These are phyloP conservation scores for Cyclina sinensis DNA, from an alignment of 1,140 invertebrate species.

Conservation along the genomic window DNA sequence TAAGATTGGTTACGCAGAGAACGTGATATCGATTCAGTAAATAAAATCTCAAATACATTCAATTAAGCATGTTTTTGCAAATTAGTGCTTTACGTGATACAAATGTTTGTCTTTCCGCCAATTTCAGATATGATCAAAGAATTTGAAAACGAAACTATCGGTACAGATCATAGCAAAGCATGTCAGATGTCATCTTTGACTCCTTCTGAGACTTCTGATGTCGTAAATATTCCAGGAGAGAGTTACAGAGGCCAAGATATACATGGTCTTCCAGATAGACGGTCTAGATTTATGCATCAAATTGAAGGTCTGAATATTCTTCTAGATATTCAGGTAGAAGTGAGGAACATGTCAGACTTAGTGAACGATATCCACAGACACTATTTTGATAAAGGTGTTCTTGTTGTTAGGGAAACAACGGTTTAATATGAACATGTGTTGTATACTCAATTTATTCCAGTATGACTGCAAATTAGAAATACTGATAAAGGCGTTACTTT, in stretches of 20 bases:
- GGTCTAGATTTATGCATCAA: background rate
- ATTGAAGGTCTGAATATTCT: background rate
- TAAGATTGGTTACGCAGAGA: too few species aligned
- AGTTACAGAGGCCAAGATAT: background rate
- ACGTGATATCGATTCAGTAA: too few species aligned
- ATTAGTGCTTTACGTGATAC: background rate
- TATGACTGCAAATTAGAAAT: too few species aligned
- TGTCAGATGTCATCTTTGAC: background rate
- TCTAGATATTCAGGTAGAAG: background rate
- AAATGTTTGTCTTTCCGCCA: background rate
- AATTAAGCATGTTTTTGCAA: background rate
- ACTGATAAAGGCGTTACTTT: too few species aligned
- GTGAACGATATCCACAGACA: background rate
- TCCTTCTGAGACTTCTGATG: background rate
- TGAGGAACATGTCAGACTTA: background rate
- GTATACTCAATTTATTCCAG: too few species aligned
- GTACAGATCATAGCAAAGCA: background rate
- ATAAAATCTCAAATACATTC: too few species aligned
- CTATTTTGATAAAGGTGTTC: background rate
- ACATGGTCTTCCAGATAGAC: background rate
- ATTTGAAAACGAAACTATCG: background rate
- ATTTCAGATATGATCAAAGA: background rate
- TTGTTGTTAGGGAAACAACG: too few species aligned
- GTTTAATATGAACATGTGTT: too few species aligned
- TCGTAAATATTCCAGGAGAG: background rate